phyloP scores from a whole-genome alignment of 2,888 invertebrate genomes.

The Andrena flavipes region DNA sequence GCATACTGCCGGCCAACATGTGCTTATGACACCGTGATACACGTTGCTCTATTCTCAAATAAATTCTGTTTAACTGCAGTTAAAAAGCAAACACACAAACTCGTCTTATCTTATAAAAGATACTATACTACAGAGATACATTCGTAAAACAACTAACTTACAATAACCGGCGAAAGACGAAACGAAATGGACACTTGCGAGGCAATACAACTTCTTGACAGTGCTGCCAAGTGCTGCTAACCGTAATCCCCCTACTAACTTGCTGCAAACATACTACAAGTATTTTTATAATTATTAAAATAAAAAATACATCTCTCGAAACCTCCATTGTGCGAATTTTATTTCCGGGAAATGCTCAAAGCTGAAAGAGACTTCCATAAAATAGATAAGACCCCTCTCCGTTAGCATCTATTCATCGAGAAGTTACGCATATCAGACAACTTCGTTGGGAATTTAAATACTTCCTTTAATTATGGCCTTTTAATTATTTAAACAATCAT shows the following conservation, averaged over 20 bases:
- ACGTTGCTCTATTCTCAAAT: background rate
- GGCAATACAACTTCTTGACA: slow-evolving; percentile 7
- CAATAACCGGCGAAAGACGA: background rate
- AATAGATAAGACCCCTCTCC: background rate
- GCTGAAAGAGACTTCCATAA: background rate
- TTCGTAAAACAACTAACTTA: background rate
- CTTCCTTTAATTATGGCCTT: background rate
- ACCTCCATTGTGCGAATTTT: no score
- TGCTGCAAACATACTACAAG: background rate
- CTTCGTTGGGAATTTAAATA: background rate
- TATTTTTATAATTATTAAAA: background rate
- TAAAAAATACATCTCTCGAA: background rate
- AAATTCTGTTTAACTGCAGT: background rate
- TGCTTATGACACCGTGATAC: background rate
- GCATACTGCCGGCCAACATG: background rate
- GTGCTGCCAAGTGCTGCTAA: slow-evolving; percentile 29
- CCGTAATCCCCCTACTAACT: background rate
- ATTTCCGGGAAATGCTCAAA: background rate
- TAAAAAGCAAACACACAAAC: background rate
- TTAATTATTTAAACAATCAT: background rate
- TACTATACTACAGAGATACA: background rate
- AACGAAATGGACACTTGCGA: background rate
- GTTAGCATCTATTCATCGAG: no score
- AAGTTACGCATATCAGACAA: background rate
- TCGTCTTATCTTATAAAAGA: background rate